Percentiles rank a stretch among this genome's conserved stretches.
Conservation (phyloP, 1,140 invertebrate species). For the Zaprionus africanus region DNA sequence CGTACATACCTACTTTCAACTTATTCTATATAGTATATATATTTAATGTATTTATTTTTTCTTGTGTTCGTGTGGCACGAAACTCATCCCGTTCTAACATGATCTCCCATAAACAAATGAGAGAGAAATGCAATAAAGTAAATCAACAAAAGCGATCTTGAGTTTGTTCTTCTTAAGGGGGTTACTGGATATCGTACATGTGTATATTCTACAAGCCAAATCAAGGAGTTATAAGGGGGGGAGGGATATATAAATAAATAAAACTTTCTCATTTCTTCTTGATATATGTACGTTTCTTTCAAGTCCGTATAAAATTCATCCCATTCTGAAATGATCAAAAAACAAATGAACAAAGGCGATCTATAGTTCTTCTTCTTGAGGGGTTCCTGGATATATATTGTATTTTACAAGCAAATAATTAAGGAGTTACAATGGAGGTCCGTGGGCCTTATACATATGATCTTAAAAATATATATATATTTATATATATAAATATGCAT, state of each 20-base stretch:
- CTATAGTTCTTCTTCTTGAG: background rate
- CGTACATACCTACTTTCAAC: conserved; percentile 34
- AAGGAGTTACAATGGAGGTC: background rate
- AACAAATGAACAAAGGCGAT: background rate
- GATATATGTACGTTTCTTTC: too few relatives aligned
- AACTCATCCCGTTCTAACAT: conserved; percentile 10
- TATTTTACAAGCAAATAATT: too few relatives aligned
- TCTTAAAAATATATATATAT: conserved; percentile 17
- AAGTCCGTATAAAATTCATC: too few relatives aligned
- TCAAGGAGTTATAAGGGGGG: background rate
- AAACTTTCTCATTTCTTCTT: too few relatives aligned
- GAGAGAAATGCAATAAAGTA: conserved; percentile 30
- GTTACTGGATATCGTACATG: conserved; percentile 2
- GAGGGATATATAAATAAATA: too few relatives aligned
- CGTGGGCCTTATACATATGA: background rate
- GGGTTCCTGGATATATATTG: too few relatives aligned
- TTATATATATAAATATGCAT: conserved; percentile 1
- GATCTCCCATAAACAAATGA: conserved; percentile 21
- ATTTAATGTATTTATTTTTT: conserved; percentile 67
- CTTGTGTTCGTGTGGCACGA: conserved; percentile 33
- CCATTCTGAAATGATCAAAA: background rate
- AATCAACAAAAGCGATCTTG: background rate
- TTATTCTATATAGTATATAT: conserved; percentile 27
- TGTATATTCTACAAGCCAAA: background rate
- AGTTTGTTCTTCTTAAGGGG: background rate